Evolutionary conservation across 2,888 invertebrate species (phyloP), one percentile per base, ranked within the genome.

Genomic region (Aspidiotus rigidus): DNA sequence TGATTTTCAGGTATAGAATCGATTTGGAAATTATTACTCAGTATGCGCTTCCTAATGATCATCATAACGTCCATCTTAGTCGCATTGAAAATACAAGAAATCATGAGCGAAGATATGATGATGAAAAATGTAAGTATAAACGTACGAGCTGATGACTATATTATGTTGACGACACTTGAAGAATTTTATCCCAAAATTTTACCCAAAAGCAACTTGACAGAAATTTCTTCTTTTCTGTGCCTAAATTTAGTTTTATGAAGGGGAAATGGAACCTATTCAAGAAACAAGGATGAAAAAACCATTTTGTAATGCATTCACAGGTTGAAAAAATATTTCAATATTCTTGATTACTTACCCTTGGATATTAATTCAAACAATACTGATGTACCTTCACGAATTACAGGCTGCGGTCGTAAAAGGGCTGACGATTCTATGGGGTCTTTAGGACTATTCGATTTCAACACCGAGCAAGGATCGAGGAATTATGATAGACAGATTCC

Each of bases 221-320:
- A 59, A 54, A 54, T 59, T 15, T 69, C 69, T 53, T 59, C n/a
- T n/a, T 69, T 57, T 70, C 70, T 66, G 16, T 70, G n/a, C 64
- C 71, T n/a, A 28, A 28, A 28, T 28, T 28, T 28, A 74, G 72
- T 71, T 72, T 62, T 74, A 73, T 54, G 71, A 73, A 11, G 63
- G 64, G 15, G 71, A 70, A 39, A 71, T 1, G 74, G 72, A 72
- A 67, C 80, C 41, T 69, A 79, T 64, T 74, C 75, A 74, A 78
- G 81, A 84, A 71, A 85, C 83, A 40, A 85, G 85, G 70, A 74
- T 74, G 75, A 91, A 91, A 75, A 81, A 90, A 75, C 92, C 92
- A 0, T 92, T 92, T 78, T 92, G 92, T 79, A 92, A 92, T 75
- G 90, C 91, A 0, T 92, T 92, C 74, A 91, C 90, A 74, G 92